phyloP scores from a whole-genome alignment of 2,113 vertebrate genomes.

The Recurvirostra avosetta region DNA sequence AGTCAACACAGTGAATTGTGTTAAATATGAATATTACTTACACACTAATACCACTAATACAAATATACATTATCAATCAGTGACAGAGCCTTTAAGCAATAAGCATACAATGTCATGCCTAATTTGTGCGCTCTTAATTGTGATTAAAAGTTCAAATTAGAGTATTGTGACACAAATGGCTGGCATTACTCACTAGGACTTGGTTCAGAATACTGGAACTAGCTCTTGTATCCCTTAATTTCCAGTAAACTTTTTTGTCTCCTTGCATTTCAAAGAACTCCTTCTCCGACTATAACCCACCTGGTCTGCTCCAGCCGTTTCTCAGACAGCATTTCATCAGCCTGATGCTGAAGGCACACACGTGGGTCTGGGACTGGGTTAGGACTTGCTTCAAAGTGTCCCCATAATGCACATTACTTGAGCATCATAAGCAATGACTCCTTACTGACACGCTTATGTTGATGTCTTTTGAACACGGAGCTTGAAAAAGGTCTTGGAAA shows the following conservation, averaged over 20 bases:
- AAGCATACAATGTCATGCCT: constrained; percentile 45
- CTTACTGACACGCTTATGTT: not conserved
- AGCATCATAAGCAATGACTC: not conserved
- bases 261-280: not conserved
- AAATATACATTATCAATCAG: constrained; percentile 62
- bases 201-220: not conserved
- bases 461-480: constrained; percentile 4
- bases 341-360: not conserved
- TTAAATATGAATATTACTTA: constrained; percentile 63
- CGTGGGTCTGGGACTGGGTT: not conserved
- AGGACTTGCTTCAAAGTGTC: not conserved
- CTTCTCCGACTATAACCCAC: not conserved
- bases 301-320: not conserved
- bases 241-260: not conserved
- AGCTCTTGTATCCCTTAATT: not conserved
- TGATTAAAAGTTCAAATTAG: constrained; percentile 60
- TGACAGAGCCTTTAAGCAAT: constrained; percentile 36
- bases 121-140: constrained; percentile 56
- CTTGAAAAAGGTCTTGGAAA: not conserved
- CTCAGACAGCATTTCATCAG: not conserved
- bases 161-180: constrained; percentile 19
- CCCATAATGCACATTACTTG: not conserved
- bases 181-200: not conserved
- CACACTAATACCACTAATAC: constrained; percentile 52
- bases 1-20: constrained; percentile 51